Evolutionary conservation across 2,113 vertebrate species (phyloP), one percentile per base, ranked within the genome.

Genomic region (Psilopsiagon aymara): DNA sequence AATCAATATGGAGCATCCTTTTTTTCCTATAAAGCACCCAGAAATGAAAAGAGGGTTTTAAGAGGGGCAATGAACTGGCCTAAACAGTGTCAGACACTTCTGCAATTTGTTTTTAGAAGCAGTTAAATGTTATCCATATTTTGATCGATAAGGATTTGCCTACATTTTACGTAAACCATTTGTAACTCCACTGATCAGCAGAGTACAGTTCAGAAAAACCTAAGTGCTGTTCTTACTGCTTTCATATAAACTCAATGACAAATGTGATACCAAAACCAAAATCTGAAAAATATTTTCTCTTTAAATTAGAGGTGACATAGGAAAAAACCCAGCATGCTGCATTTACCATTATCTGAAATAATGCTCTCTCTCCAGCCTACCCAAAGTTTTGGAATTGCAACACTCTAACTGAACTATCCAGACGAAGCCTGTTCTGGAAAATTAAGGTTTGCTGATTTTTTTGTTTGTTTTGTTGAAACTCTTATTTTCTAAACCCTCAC

Each of bases 181-280:
- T 94, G 96, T 88, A 91, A 87, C 94, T 95, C 64, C 82, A 96
- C 79, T 96, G 90, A 97, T 96, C 90, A 97, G 88, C 10, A 52
- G 31, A 78, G 77, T 81, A 96, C 55, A 66, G 82, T 96, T 97
- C 86, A 96, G 80, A 96, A 88, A 85, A 97, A 94, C 13, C 60
- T 96, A 97, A 97, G 90, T 94, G 94, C 77, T 86, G 78, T 96
- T 79, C 76, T 84, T 96, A 89, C 37, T 95, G 71, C 96, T 97
- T 95, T 97, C 90, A 95, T 95, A 96, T 46, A 93, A 97, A 95
- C 84, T 97, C 96, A 95, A 96, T 93, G 92, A 85, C 11, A 67
- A 96, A 91, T 92, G 78, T 84, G 79, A 82, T 91, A 96, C 71
- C 52, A 95, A 97, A 96, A 90, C 29, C 52, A 57, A 62, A 44